Evolutionary conservation across 2,797 vertebrate genomes (phyloP).

Genomic region (Petrocephalus schoutedeni): DNA sequence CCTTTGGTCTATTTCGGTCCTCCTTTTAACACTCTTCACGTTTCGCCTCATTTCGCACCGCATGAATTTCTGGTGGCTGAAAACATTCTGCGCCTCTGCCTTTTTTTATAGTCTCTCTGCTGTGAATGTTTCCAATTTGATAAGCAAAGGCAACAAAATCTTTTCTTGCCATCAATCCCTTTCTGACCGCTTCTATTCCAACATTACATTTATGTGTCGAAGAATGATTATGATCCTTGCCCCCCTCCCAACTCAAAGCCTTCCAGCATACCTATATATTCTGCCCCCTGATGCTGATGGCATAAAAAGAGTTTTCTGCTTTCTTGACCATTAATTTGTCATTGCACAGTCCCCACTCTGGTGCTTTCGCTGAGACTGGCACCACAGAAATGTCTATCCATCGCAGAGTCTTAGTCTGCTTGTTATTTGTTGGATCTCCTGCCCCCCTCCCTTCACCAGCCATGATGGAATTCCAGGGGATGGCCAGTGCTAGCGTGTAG

Average conservation of each 20-base stretch:
- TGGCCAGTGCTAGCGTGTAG: not conserved
- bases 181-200: slow-evolving; percentile 21
- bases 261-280: slow-evolving; percentile 37
- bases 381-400: not conserved
- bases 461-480: not conserved
- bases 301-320: slow-evolving; percentile 80
- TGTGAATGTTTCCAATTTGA: slow-evolving; percentile 58
- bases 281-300: slow-evolving; percentile 61
- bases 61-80: slow-evolving; percentile 82
- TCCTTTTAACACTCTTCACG: slow-evolving; percentile 62
- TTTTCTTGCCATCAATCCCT: slow-evolving; percentile 77
- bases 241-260: slow-evolving; percentile 25
- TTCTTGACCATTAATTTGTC: slow-evolving; percentile 46
- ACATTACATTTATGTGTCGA: slow-evolving; percentile 66
- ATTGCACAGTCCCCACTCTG: slow-evolving; percentile 47
- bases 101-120: slow-evolving; percentile 40
- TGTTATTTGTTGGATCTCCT: not conserved
- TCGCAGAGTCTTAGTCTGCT: slow-evolving; percentile 3
- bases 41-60: slow-evolving; percentile 82
- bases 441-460: not conserved
- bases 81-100: slow-evolving; percentile 50
- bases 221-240: slow-evolving; percentile 35
- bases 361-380: not conserved
- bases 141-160: slow-evolving; percentile 80
- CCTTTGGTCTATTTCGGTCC: slow-evolving; percentile 39